Evolutionary conservation across 2,888 invertebrate species (phyloP).

Genomic region (Desoria tigrina): DNA sequence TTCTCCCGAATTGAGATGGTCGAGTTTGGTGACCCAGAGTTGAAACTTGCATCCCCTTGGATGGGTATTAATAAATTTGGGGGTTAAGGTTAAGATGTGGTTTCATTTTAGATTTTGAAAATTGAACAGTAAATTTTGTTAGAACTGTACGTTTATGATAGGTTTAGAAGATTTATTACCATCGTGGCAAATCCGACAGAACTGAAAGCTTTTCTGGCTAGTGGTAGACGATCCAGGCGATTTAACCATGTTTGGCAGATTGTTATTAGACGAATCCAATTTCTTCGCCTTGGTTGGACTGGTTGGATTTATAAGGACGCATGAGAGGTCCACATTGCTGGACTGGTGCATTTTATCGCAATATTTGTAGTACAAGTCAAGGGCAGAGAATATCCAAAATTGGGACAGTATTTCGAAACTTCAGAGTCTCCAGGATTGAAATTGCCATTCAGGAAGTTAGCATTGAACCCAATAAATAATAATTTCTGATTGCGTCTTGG

Average conservation of each 20-base stretch:
- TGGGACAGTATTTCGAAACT: too few species aligned
- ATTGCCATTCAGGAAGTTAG: too few species aligned
- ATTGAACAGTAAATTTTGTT: too few species aligned
- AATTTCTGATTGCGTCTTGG: too few species aligned
- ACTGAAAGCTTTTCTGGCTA: constrained; percentile 40
- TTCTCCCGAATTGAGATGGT: constrained; percentile 54
- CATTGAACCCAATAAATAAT: too few species aligned
- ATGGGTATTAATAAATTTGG: background rate
- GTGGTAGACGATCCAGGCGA: constrained; percentile 28
- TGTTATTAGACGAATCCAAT: background rate
- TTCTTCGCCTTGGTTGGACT: background rate
- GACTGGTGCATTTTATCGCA: background rate
- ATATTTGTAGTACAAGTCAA: too few species aligned
- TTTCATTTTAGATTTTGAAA: too few species aligned
- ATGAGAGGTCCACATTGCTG: background rate
- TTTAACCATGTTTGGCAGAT: background rate
- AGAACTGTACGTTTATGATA: too few species aligned
- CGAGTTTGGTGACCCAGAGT: constrained; percentile 21
- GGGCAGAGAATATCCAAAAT: too few species aligned
- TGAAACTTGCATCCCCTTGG: constrained; percentile 15
- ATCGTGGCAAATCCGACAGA: constrained; percentile 53
- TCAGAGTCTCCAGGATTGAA: too few species aligned
- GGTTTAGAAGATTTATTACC: constrained; percentile 28
- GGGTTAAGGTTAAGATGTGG: background rate
- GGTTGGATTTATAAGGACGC: background rate